Evolutionary conservation across 2,797 vertebrate species (phyloP), one percentile per base, ranked within the genome.

Genomic region (Gobionotothen gibberifrons): DNA sequence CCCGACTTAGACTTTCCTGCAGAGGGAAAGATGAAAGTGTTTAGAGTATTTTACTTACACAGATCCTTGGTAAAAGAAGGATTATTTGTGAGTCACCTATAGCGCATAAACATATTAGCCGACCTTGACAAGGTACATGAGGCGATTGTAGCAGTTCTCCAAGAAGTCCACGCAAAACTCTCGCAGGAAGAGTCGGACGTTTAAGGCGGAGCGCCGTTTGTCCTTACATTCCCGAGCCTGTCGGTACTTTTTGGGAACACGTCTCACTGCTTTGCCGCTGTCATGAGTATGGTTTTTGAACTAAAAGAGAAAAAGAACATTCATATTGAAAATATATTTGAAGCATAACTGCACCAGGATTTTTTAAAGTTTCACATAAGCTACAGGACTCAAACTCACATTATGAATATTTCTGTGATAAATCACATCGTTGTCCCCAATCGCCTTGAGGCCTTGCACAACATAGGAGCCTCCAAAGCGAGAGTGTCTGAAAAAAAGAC

Each of bases 121-220:
- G 49, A 93, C 93, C 89, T 94, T 94, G 46, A 94, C 93, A 0
- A 96, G 93, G 76, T 96, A 96, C 98, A 99, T 98, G 75, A 99
- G 96, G n/a, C 88, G 94, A 90, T 99, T 99, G 85, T 99, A 99
- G 92, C 98, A 99, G 92, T 94, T 93, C 78, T 99, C 95, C 85
- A 99, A 78, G 79, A 99, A 98, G 81, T 99, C 98, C 3, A 92
- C 78, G 74, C 98, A 99, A 92, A 99, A 99, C 68, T 93, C 92
- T 47, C 93, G 87, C 68, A 99, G 95, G 88, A 99, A 98, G 49
- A 98, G 94, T 1, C 97, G 95, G 48, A 99, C 96, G 0, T 96
- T 99, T 74, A 97, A 93, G 49, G 97, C 95, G 0, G 98, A 99
- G 49, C 97, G 97, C 0, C 94, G 96, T 0, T 92, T 91, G 44